phyloP scores from a whole-genome alignment of 1,140 invertebrate genomes.

The Neocloeon triangulifer region DNA sequence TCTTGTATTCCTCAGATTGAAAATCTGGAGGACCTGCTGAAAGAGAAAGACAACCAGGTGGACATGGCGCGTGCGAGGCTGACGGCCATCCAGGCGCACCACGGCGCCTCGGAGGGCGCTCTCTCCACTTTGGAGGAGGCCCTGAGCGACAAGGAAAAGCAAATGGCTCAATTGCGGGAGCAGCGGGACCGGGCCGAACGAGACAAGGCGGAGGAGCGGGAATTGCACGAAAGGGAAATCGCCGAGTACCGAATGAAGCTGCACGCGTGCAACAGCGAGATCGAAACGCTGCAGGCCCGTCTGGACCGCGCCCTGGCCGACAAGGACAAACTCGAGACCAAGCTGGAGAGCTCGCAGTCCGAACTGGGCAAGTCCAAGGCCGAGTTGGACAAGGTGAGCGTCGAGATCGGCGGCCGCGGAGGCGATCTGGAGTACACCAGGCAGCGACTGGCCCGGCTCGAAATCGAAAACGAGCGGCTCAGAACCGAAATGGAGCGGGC shows the following conservation, averaged over 20 bases:
- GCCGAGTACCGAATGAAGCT: conserved; percentile 90
- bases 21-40: conserved; percentile 85
- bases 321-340: conserved; percentile 73
- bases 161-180: conserved; percentile 77
- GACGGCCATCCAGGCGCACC: conserved; percentile 76
- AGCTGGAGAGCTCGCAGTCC: conserved; percentile 75
- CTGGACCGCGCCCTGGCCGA: conserved; percentile 33
- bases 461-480: conserved; percentile 74
- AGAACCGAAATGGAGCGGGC: conserved; percentile 65
- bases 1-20: conserved; percentile 90
- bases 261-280: conserved; percentile 67
- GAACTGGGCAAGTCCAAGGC: conserved; percentile 85
- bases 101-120: conserved; percentile 77
- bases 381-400: conserved; percentile 72
- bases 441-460: conserved; percentile 58
- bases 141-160: conserved; percentile 89
- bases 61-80: conserved; percentile 78
- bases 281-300: conserved; percentile 24
- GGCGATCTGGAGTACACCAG: conserved; percentile 77
- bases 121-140: conserved; percentile 84
- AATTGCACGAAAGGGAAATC: conserved; percentile 78
- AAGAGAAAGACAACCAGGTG: conserved; percentile 96
- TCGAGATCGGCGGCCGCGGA: conserved; percentile 65
- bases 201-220: conserved; percentile 86
- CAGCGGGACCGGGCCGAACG: conserved; percentile 88